These are phyloP conservation scores for Gallinago jamesoni DNA, from an alignment of 2,113 vertebrate genomes.

Conservation along the genomic window DNA sequence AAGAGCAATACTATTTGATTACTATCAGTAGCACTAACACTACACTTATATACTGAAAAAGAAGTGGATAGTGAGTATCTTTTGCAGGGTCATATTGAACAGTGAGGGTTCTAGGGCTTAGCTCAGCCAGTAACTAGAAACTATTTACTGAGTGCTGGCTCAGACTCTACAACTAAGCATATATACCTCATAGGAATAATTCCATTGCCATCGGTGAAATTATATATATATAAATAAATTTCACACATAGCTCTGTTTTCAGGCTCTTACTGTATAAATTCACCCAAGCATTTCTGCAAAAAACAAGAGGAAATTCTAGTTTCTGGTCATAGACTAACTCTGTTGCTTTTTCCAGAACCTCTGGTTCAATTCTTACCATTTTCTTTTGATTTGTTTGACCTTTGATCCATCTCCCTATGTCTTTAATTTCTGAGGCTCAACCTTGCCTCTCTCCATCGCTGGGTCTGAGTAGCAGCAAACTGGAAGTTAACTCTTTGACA, in stretches of 20 bases:
- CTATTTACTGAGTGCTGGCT: background rate
- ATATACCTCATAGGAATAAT: background rate
- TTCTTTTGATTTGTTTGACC: background rate
- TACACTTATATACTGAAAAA: background rate
- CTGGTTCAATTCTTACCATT: background rate
- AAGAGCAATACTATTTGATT: background rate
- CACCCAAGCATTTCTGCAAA: background rate
- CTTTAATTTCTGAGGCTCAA: background rate
- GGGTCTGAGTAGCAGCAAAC: background rate
- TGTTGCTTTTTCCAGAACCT: background rate
- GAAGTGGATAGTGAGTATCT: background rate
- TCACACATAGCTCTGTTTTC: background rate
- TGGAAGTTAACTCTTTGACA: background rate
- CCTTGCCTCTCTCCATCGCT: accelerated
- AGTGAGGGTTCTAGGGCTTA: background rate
- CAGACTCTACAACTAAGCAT: background rate
- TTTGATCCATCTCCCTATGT: background rate
- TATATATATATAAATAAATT: background rate
- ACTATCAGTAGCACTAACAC: background rate
- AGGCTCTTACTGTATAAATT: background rate
- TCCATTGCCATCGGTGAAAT: background rate
- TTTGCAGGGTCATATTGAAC: background rate
- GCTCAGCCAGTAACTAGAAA: background rate
- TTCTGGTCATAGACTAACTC: background rate
- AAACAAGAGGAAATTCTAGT: background rate